Base-by-base conservation (phyloP, 1,140 invertebrate species). In the Stenopsyche tienmushanensis region DNA sequence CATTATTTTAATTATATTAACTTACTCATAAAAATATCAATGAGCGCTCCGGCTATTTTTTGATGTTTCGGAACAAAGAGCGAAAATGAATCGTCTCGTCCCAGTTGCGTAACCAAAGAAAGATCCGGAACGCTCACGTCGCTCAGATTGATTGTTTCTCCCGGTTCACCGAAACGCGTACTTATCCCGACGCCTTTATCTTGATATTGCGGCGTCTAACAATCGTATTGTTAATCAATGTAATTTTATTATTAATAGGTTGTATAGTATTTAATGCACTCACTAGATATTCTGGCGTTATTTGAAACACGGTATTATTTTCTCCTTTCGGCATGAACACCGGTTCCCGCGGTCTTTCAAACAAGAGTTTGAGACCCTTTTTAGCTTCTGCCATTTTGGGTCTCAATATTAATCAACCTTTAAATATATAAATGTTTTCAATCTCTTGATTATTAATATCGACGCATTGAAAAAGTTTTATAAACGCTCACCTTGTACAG, bases 341-440 rank as follows among this genome's bases (percentile, higher is more conserved):
- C 1, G 87, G 87, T 73, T 90, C 88, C 17, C 79, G 76, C 0
- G 88, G 87, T 3, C 87, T 81, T 71, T 89, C 87, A 71, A 88
- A 88, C 2, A 90, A 76, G 62, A 83, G 77, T n/a, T 82, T 72
- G 26, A 85, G 63, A 57, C 59, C 58, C 1, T 62, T 52, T 21
- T 62, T 62, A 20, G 41, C 62, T 34, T 50, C 26, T n/a, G 62
- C 50, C 62, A 64, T 64, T 23, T 41, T 42, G 57, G n/a, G n/a
- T n/a, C n/a, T n/a, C n/a, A n/a, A n/a, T n/a, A n/a, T n/a, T n/a
- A n/a, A n/a, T n/a, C n/a, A n/a, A n/a, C n/a, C n/a, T n/a, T n/a
- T n/a, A n/a, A n/a, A n/a, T n/a, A n/a, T n/a, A n/a, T n/a, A n/a
- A n/a, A n/a, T n/a, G n/a, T n/a, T n/a, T n/a, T n/a, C n/a, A n/a